Conservation (phyloP, 2,113 vertebrate species). For the Chroicocephalus ridibundus region DNA sequence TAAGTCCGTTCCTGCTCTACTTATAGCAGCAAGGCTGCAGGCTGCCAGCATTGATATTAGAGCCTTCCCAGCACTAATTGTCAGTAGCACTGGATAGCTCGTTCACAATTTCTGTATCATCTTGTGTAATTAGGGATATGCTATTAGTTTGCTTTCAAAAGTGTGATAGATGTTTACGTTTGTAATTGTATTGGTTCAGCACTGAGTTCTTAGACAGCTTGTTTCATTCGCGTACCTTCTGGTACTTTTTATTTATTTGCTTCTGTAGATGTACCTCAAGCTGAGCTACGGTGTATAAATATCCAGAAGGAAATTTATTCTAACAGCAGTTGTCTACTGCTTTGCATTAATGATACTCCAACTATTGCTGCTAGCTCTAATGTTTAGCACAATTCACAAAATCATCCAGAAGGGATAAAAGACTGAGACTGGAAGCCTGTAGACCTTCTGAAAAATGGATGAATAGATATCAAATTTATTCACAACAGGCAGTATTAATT, state of each 20-base stretch:
- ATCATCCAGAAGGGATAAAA: background rate
- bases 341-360: background rate
- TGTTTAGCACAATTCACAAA: background rate
- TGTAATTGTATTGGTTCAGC: background rate
- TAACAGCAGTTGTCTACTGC: background rate
- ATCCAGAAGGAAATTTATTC: background rate
- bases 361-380: background rate
- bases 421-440: background rate
- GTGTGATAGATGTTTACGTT: background rate
- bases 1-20: background rate
- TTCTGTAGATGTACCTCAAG: background rate
- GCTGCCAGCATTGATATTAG: background rate
- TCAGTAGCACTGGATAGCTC: background rate
- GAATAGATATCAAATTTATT: background rate
- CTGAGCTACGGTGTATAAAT: background rate
- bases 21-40: background rate
- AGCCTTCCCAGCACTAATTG: background rate
- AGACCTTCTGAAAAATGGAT: background rate
- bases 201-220: background rate
- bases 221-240: background rate
- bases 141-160: background rate
- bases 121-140: background rate
- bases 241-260: background rate
- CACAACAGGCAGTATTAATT: background rate
- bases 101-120: background rate